phyloP scores from a whole-genome alignment of 2,113 vertebrate species.

The Podilymbus podiceps region DNA sequence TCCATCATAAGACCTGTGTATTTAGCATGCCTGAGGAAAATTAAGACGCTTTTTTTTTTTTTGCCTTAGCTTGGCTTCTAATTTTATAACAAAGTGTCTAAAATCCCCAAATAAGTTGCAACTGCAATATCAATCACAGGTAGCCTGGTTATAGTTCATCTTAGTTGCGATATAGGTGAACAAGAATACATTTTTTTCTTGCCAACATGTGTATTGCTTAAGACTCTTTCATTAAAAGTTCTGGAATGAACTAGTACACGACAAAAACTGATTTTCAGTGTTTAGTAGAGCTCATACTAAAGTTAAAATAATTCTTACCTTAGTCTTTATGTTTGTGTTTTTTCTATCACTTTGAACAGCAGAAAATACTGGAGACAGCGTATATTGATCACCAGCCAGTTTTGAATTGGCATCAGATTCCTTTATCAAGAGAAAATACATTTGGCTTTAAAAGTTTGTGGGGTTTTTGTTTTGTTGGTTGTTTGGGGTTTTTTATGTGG shows the following conservation, averaged over 20 bases:
- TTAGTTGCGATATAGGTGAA: neutral
- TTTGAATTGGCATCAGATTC: conserved; percentile 50
- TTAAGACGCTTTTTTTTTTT: neutral
- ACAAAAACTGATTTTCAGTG: neutral
- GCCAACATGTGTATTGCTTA: neutral
- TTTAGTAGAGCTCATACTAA: neutral
- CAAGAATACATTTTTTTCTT: neutral
- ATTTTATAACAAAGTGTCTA: neutral
- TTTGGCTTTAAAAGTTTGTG: neutral
- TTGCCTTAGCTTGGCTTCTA: neutral
- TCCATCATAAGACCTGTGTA: neutral
- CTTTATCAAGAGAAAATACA: conserved; percentile 34
- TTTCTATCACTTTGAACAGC: conserved; percentile 20
- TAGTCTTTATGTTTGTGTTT: conserved; percentile 4
- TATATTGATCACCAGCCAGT: neutral
- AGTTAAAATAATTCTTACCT: conserved; percentile 63
- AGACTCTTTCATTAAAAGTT: neutral
- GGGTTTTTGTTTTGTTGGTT: too few relatives aligned
- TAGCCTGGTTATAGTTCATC: neutral
- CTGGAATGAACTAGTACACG: neutral
- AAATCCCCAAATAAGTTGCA: neutral
- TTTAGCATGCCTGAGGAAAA: neutral
- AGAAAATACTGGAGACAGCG: neutral
- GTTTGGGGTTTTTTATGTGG: too few relatives aligned
- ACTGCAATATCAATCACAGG: neutral